These are phyloP conservation scores for Andrena minutula DNA, from an alignment of 2,888 invertebrate genomes.

Conservation along the genomic window DNA sequence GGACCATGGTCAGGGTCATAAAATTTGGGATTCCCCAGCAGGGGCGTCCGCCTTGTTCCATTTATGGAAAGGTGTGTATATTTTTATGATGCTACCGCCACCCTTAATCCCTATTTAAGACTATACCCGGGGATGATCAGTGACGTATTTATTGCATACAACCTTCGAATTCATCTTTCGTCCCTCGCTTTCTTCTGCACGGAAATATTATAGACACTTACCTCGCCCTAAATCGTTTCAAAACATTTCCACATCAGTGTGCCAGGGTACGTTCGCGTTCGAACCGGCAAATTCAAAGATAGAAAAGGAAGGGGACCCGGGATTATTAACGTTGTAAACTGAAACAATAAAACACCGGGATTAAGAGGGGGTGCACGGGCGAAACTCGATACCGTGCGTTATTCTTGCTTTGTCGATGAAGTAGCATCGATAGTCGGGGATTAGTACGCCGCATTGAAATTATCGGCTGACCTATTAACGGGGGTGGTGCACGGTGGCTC, in stretches of 20 bases:
- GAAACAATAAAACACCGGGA: constrained; percentile 24
- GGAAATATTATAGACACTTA: too few relatives aligned
- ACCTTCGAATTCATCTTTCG: too few relatives aligned
- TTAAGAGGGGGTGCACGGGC: constrained; percentile 14
- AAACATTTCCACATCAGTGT: too few relatives aligned
- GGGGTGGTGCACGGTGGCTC: neutral
- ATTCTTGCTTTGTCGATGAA: constrained; percentile 43
- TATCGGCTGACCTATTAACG: constrained; percentile 56
- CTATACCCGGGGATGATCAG: neutral
- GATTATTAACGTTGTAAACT: constrained; percentile 24
- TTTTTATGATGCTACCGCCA: too few relatives aligned
- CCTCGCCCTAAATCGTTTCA: too few relatives aligned
- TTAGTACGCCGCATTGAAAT: constrained; percentile 47
- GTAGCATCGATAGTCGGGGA: constrained; percentile 42
- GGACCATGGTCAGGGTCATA: too few relatives aligned
- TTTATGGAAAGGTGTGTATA: neutral
- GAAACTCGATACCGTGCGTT: constrained; percentile 22
- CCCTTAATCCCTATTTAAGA: neutral
- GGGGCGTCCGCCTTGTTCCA: too few relatives aligned
- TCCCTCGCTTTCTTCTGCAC: too few relatives aligned
- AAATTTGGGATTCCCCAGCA: too few relatives aligned
- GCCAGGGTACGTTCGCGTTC: too few relatives aligned
- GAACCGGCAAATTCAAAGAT: neutral
- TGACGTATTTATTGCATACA: too few relatives aligned
- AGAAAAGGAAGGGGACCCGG: neutral